Conservation (phyloP, 2,888 invertebrate genomes). For the Apantesis nais region DNA sequence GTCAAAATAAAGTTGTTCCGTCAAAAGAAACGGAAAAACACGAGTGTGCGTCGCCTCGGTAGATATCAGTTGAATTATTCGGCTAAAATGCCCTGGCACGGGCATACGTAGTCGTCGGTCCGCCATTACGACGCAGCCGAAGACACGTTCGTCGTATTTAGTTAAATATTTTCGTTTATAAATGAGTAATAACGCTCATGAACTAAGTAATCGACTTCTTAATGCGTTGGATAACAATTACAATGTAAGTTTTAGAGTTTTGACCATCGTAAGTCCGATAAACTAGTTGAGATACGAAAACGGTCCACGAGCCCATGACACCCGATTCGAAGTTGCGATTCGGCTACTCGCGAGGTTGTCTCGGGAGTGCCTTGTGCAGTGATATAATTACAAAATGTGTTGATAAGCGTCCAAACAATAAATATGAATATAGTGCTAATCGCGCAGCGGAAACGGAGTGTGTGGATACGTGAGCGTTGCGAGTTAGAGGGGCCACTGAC, state of each 20-base stretch:
- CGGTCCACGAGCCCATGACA: constrained; percentile 84
- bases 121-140: constrained; percentile 86
- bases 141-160: constrained; percentile 87
- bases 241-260: constrained; percentile 94
- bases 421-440: constrained; percentile 60
- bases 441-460: constrained; percentile 67
- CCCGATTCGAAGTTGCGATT: constrained; percentile 79
- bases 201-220: constrained; percentile 98
- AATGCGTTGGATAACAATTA: constrained; percentile 98
- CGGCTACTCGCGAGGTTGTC: constrained; percentile 74
- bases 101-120: constrained; percentile 87
- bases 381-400: constrained; percentile 56
- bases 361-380: constrained; percentile 58
- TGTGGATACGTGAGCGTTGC: constrained; percentile 76
- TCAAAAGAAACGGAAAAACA: constrained; percentile 86
- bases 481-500: constrained; percentile 81
- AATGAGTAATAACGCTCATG: constrained; percentile 93
- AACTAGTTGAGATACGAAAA: constrained; percentile 77
- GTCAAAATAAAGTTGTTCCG: constrained; percentile 65
- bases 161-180: constrained; percentile 88
- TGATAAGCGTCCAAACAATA: constrained; percentile 53
- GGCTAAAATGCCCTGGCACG: constrained; percentile 87
- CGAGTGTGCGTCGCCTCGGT: constrained; percentile 84
- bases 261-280: constrained; percentile 74
- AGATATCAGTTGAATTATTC: constrained; percentile 87